Evolutionary conservation across 2,888 invertebrate genomes (phyloP).

Genomic region (Drosophila mulleri): DNA sequence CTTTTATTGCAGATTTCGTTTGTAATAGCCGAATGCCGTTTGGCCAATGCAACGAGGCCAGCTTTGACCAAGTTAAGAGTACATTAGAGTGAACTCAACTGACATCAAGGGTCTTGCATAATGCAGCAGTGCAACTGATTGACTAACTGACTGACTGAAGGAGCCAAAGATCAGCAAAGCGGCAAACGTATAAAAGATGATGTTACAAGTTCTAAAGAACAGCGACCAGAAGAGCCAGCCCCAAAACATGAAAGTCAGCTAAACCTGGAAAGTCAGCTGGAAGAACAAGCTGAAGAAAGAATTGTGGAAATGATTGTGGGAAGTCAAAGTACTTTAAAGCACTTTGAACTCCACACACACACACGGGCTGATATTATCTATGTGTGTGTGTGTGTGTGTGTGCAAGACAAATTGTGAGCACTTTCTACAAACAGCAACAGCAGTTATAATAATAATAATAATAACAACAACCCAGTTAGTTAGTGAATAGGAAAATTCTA

Average conservation of each 20-base stretch:
- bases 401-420: constrained; percentile 63
- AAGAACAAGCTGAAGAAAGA: constrained; percentile 12
- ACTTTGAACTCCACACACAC: constrained; percentile 67
- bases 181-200: constrained; percentile 64
- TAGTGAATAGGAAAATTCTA: constrained; percentile 66
- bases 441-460: constrained; percentile 36
- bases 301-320: constrained; percentile 64
- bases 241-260: constrained; percentile 48
- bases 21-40: neutral
- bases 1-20: constrained; percentile 4
- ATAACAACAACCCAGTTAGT: constrained; percentile 63
- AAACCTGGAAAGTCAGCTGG: constrained; percentile 31
- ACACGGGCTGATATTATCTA: constrained; percentile 12
- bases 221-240: constrained; percentile 34
- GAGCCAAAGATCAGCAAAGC: constrained; percentile 56
- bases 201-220: constrained; percentile 65
- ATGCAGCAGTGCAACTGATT: constrained; percentile 26
- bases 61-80: constrained; percentile 23
- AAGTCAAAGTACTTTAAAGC: constrained; percentile 79
- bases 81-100: constrained; percentile 25
- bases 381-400: constrained; percentile 16
- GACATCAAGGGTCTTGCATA: constrained; percentile 41
- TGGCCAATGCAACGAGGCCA: constrained; percentile 9
- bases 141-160: constrained; percentile 37
- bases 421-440: constrained; percentile 57